Conservation (phyloP, 2,797 vertebrate genomes). For the Protonibea diacanthus region DNA sequence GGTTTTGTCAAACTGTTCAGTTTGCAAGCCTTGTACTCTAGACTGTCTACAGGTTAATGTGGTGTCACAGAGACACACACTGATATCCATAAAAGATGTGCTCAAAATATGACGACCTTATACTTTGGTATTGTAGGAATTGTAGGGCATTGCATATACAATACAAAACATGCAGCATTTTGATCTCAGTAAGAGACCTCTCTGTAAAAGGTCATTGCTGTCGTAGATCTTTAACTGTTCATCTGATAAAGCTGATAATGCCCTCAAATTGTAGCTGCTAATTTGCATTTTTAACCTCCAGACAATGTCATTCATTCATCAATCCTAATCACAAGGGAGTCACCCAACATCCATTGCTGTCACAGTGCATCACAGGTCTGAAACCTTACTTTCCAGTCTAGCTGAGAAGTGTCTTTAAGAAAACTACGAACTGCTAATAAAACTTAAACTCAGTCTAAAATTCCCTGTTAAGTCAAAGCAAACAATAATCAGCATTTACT, state of each 20-base stretch:
- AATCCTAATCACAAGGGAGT: neutral
- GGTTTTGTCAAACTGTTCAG: neutral
- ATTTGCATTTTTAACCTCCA: neutral
- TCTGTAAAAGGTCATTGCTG: neutral
- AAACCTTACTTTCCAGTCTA: neutral
- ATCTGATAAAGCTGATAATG: slow-evolving; percentile 16
- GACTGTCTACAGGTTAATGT: neutral
- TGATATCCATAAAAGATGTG: neutral
- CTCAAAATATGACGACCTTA: too few species aligned
- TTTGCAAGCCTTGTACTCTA: neutral
- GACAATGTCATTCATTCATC: slow-evolving; percentile 22
- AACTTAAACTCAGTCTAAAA: neutral
- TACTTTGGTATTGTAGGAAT: too few species aligned
- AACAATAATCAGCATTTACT: neutral
- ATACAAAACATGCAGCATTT: neutral
- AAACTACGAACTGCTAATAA: neutral
- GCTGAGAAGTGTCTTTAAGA: neutral
- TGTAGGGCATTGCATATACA: neutral
- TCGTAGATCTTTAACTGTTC: neutral
- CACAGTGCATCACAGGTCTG: slow-evolving; percentile 1
- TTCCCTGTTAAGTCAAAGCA: neutral
- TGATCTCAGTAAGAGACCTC: neutral
- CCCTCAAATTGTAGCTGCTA: slow-evolving; percentile 22
- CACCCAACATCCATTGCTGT: neutral
- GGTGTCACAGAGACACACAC: neutral